phyloP scores from a whole-genome alignment of 37 sponge, comb jelly and placozoan genomes.

The Cladorhizidae sp. region DNA sequence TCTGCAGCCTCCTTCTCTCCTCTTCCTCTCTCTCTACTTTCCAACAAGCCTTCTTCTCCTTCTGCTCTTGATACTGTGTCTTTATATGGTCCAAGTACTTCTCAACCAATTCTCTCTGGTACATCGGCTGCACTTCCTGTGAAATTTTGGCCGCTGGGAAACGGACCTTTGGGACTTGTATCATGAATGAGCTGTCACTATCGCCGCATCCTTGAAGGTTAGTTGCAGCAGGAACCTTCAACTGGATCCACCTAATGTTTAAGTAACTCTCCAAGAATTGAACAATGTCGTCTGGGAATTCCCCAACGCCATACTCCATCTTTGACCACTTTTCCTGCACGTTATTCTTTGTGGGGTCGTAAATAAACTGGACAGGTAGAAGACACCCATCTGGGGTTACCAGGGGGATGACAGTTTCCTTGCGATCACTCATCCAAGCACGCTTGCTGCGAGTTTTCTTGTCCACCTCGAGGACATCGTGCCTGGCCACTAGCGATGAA shows the following conservation, averaged over 20 bases:
- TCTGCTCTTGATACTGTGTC: conserved; percentile 44
- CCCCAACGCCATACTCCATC: conserved; percentile 29
- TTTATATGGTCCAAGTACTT: conserved; percentile 57
- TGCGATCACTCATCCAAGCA: conserved; percentile 14
- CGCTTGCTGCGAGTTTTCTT: conserved; percentile 1
- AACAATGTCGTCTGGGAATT: conserved; percentile 58
- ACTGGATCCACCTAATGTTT: conserved; percentile 66
- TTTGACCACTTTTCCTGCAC: conserved; percentile 42
- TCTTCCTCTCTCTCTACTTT: conserved; percentile 59
- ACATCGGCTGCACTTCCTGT: conserved; percentile 56
- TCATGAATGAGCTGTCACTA: conserved; percentile 7
- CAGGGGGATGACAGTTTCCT: conserved; percentile 79
- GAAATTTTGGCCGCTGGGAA: conserved; percentile 70
- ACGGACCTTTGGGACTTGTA: conserved; percentile 59
- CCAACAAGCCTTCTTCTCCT: conserved; percentile 2
- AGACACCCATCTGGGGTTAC: conserved; percentile 72
- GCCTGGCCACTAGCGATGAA: conserved; percentile 83
- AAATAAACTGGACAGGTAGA: conserved; percentile 82
- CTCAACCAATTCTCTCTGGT: conserved; percentile 65
- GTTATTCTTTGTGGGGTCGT: conserved; percentile 55
- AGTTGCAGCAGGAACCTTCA: not conserved
- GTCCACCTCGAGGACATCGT: conserved; percentile 17
- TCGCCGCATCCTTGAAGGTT: not conserved
- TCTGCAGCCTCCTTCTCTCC: conserved; percentile 6
- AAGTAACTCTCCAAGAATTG: conserved; percentile 63